phyloP scores from a whole-genome alignment of 1,140 invertebrate genomes.

The Ctenoplectra terminalis region DNA sequence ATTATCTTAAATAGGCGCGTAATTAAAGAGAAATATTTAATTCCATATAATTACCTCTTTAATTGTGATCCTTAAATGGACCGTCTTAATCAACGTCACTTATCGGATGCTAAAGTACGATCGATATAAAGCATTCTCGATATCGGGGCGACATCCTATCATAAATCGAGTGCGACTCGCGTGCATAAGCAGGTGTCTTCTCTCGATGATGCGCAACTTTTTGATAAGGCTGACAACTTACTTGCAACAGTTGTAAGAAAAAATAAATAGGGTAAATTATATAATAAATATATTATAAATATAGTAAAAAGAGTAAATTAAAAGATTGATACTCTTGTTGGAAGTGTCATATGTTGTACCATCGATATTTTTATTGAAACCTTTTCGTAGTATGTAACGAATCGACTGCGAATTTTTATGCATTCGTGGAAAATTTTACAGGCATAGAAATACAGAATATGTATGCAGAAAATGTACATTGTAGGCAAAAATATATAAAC shows the following conservation, averaged over 20 bases:
- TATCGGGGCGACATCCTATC: neutral
- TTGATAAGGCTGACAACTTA: neutral
- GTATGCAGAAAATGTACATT: too few species aligned
- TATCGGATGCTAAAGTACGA: neutral
- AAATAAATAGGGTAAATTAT: too few species aligned
- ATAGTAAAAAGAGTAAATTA: neutral
- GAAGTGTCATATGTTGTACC: neutral
- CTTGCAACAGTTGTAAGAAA: too few species aligned
- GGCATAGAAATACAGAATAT: too few species aligned
- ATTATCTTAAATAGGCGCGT: neutral
- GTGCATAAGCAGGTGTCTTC: neutral
- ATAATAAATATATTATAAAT: too few species aligned
- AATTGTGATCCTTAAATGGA: conserved; percentile 6
- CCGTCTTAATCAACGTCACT: conserved; percentile 23
- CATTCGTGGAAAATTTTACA: too few species aligned
- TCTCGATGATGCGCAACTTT: neutral
- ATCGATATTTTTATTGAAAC: neutral
- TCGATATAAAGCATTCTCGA: neutral
- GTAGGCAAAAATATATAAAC: too few species aligned
- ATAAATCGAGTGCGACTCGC: neutral
- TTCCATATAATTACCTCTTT: conserved; percentile 10
- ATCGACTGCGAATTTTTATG: too few species aligned
- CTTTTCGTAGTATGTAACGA: too few species aligned
- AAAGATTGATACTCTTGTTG: neutral
- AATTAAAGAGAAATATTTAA: conserved; percentile 26